These are phyloP conservation scores for Enoplosus armatus DNA, from an alignment of 2,797 vertebrate genomes.

Conservation along the genomic window DNA sequence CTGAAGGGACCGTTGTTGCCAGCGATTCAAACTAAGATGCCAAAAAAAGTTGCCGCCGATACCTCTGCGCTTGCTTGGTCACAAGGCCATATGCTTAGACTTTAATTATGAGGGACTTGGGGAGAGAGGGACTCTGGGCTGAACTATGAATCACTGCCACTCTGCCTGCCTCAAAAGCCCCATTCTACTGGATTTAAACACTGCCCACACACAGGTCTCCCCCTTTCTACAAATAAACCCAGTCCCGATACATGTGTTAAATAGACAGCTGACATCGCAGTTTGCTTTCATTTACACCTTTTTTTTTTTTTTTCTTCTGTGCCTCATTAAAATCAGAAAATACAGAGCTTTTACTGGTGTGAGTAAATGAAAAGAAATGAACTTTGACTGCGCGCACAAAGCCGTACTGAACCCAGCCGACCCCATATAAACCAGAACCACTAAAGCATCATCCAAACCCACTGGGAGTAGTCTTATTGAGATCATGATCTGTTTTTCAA, in stretches of 20 bases:
- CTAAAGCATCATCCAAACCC: conserved; percentile 5
- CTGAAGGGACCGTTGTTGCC: conserved; percentile 58
- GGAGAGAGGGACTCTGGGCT: conserved; percentile 81
- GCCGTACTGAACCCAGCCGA: neutral
- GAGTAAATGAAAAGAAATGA: conserved; percentile 11
- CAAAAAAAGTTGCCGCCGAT: conserved; percentile 65
- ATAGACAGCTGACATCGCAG: conserved; percentile 40
- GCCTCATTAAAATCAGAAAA: conserved; percentile 41
- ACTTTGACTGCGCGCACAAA: neutral
- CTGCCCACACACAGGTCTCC: conserved; percentile 56
- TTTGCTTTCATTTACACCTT: conserved; percentile 40
- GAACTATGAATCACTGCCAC: conserved; percentile 84
- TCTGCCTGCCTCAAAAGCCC: conserved; percentile 70
- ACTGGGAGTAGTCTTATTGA: neutral
- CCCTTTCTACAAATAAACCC: conserved; percentile 59
- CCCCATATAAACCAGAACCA: neutral
- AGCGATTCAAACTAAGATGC: conserved; percentile 64
- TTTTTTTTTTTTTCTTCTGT: no score
- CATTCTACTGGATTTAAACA: conserved; percentile 60
- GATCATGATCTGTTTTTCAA: neutral
- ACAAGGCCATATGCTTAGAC: conserved; percentile 83
- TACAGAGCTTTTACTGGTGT: neutral
- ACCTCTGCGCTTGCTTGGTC: conserved; percentile 79
- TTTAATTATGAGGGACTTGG: conserved; percentile 89
- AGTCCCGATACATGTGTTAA: conserved; percentile 38